Evolutionary conservation across 2,113 vertebrate species (phyloP).

Genomic region (Strix uralensis): DNA sequence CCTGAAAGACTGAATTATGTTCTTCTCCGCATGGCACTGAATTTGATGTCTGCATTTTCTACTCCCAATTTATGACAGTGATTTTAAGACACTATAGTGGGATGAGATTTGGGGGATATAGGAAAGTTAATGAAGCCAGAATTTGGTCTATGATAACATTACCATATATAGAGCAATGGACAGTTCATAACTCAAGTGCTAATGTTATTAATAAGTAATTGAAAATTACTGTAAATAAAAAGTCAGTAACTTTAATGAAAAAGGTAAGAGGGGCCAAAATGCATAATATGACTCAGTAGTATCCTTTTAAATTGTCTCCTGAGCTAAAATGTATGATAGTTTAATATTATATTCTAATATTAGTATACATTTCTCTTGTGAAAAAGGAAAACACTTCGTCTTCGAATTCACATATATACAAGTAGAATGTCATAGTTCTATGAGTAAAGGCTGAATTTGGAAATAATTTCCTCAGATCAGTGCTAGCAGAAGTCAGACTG

Average conservation of each 20-base stretch:
- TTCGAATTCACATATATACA: background rate
- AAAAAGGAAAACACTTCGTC: background rate
- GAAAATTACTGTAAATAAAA: background rate
- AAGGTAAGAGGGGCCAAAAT: background rate
- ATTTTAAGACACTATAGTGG: background rate
- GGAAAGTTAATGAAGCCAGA: background rate
- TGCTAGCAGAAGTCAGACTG: background rate
- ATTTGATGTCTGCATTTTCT: background rate
- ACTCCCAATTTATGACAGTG: background rate
- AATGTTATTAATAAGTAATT: background rate
- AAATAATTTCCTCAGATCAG: background rate
- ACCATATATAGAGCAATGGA: background rate
- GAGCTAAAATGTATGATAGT: background rate
- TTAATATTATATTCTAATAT: background rate
- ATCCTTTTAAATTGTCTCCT: background rate
- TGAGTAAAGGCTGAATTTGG: background rate
- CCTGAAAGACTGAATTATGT: background rate
- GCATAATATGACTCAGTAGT: background rate
- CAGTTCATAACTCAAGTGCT: background rate
- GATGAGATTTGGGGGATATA: background rate
- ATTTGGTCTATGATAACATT: background rate
- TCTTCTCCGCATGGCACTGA: rapidly evolving
- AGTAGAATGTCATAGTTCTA: background rate
- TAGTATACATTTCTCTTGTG: background rate
- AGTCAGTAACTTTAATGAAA: background rate